Evolutionary conservation across 2,888 invertebrate genomes (phyloP).

Genomic region (Azorinus chamasolen): DNA sequence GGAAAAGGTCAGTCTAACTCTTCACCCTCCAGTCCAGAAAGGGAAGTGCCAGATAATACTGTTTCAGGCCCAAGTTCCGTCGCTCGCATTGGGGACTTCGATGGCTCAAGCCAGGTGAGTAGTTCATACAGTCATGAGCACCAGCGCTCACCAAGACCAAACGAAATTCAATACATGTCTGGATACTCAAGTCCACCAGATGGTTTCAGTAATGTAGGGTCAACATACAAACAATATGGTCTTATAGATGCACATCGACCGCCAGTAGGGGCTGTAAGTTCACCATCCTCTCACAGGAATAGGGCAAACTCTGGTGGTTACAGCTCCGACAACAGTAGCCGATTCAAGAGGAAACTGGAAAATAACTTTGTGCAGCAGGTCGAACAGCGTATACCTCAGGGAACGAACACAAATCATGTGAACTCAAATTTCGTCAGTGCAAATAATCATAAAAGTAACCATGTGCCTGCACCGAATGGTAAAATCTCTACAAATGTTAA

Average conservation of each 20-base stretch:
- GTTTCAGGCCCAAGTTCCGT: slow-evolving; percentile 72
- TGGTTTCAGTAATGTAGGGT: slow-evolving; percentile 30
- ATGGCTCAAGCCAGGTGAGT: slow-evolving; percentile 79
- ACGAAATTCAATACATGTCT: slow-evolving; percentile 52
- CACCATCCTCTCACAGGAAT: slow-evolving; percentile 34
- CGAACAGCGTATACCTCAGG: slow-evolving; percentile 72
- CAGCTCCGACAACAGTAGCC: slow-evolving; percentile 76
- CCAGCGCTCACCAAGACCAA: slow-evolving; percentile 48
- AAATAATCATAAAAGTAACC: slow-evolving; percentile 27
- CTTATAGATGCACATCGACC: slow-evolving; percentile 64
- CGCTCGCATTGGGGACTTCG: slow-evolving; percentile 76
- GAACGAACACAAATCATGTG: slow-evolving; percentile 35
- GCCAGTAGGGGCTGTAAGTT: slow-evolving; percentile 23
- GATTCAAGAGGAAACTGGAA: slow-evolving; percentile 64
- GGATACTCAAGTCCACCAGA: slow-evolving; percentile 60
- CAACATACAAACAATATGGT: slow-evolving; percentile 72
- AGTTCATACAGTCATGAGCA: slow-evolving; percentile 61
- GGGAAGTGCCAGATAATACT: slow-evolving; percentile 57
- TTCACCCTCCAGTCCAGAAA: slow-evolving; percentile 49
- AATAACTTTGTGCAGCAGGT: slow-evolving; percentile 71
- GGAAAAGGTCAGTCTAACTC: slow-evolving; percentile 59
- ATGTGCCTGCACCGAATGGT: slow-evolving; percentile 10
- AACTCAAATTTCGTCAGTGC: slow-evolving; percentile 39
- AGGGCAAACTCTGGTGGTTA: slow-evolving; percentile 70
- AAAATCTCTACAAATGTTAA: slow-evolving; percentile 11